Evolutionary conservation across 2,797 vertebrate species (phyloP).

Genomic region (Podarcis siculus): DNA sequence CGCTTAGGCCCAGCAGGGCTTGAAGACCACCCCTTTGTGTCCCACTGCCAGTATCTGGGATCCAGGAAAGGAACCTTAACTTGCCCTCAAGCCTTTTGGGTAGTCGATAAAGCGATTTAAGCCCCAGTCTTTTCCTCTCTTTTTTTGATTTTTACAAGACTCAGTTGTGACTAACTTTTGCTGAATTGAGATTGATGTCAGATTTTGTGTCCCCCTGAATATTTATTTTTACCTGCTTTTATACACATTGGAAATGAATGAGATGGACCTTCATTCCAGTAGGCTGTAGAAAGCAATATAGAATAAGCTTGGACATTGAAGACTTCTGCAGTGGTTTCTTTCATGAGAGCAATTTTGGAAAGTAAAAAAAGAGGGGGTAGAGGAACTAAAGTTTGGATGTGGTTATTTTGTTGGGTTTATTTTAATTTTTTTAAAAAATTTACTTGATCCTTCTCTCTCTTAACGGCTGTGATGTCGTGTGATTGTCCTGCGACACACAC

Average conservation of each 20-base stretch:
- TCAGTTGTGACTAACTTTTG: neutral
- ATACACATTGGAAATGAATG: slow-evolving; percentile 45
- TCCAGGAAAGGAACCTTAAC: neutral
- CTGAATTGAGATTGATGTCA: neutral
- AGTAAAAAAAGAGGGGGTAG: neutral
- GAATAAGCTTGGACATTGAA: slow-evolving; percentile 37
- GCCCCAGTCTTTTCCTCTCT: neutral
- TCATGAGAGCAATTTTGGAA: slow-evolving; percentile 1
- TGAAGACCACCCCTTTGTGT: neutral
- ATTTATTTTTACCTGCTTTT: slow-evolving; percentile 63
- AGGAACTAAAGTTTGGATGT: slow-evolving; percentile 10
- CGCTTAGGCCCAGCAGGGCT: neutral
- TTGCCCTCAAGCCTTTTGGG: neutral
- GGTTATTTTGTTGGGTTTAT: neutral
- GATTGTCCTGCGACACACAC: slow-evolving; percentile 18
- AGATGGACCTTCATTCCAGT: slow-evolving; percentile 39
- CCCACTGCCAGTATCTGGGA: neutral
- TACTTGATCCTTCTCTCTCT: slow-evolving; percentile 39
- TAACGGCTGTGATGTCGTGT: slow-evolving; percentile 51
- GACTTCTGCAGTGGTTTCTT: slow-evolving; percentile 40
- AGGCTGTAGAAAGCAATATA: slow-evolving; percentile 44
- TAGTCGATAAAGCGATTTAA: neutral
- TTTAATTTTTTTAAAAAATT: neutral
- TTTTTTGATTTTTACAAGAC: neutral
- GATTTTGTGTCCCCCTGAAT: slow-evolving; percentile 28